phyloP scores from a whole-genome alignment of 2,888 invertebrate species.

The Synanthedon tipuliformis region DNA sequence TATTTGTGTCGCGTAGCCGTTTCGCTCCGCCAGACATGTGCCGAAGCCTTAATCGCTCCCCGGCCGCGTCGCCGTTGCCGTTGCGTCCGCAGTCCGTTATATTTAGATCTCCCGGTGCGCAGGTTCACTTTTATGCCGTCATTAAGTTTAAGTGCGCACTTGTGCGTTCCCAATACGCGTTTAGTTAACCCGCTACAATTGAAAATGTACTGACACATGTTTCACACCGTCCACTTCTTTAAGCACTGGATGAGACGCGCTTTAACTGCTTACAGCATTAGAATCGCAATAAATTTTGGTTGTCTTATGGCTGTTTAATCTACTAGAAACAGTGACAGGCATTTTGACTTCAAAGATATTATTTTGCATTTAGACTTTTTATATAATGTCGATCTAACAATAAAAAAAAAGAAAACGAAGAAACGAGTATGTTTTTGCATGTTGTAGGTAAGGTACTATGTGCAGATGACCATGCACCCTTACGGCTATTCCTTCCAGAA shows the following conservation, averaged over 20 bases:
- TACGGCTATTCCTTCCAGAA: no score
- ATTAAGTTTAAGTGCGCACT: conserved; percentile 4
- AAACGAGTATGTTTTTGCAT: no score
- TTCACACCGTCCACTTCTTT: background rate
- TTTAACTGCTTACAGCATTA: background rate
- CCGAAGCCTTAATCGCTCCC: background rate
- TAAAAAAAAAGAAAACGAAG: no score
- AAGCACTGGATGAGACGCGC: background rate
- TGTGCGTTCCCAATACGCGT: background rate
- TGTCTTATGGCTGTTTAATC: background rate
- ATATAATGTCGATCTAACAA: no score
- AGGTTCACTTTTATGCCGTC: background rate
- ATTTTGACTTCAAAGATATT: no score
- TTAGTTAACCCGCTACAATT: conserved; percentile 1
- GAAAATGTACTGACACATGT: conserved; percentile 2
- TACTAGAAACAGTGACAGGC: background rate
- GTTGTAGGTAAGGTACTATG: no score
- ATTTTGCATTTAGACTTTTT: no score
- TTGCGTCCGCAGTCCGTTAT: background rate
- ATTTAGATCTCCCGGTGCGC: background rate
- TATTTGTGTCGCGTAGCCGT: background rate
- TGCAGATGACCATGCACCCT: no score
- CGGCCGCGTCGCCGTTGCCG: background rate
- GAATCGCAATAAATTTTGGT: no score
- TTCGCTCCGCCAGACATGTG: background rate